Evolutionary conservation across 2,888 invertebrate species (phyloP).

Genomic region (Trachelus tabidus): DNA sequence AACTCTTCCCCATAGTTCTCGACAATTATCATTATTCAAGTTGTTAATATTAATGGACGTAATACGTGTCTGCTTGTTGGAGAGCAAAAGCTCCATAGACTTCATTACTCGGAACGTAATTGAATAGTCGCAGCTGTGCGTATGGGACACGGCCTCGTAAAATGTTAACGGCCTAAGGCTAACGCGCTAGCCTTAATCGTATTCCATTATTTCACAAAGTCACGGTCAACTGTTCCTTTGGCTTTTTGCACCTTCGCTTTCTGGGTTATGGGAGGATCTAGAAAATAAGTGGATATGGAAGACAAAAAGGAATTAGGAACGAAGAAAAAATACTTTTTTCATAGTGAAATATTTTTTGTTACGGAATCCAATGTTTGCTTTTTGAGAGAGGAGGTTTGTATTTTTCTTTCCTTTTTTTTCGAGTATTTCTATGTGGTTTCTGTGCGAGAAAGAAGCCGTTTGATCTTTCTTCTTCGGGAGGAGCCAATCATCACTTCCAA

Average conservation of each 20-base stretch:
- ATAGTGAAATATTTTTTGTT: background rate
- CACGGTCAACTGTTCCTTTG: background rate
- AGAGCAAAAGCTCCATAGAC: conserved; percentile 20
- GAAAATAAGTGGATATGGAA: too few species aligned
- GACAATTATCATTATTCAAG: conserved; percentile 54
- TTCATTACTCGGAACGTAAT: conserved; percentile 35
- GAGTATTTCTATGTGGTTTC: too few species aligned
- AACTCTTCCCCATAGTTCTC: conserved; percentile 39
- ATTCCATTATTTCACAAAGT: conserved; percentile 38
- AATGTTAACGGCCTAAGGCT: conserved; percentile 52
- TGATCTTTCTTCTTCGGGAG: too few species aligned
- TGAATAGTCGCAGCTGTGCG: conserved; percentile 55
- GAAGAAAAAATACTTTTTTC: conserved; percentile 5
- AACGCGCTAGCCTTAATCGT: conserved; percentile 41
- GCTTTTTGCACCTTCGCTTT: too few species aligned
- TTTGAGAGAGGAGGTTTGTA: too few species aligned
- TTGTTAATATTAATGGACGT: conserved; percentile 58
- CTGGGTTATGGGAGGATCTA: too few species aligned
- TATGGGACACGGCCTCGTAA: conserved; percentile 46
- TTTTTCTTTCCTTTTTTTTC: too few species aligned
- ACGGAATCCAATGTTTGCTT: background rate
- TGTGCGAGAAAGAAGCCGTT: too few species aligned
- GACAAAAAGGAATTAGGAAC: background rate
- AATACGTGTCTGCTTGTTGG: conserved; percentile 3
- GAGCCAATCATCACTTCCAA: too few species aligned